A percentile compares a stretch with the other conserved stretches of the same genome.
Evolutionary conservation across 2,797 vertebrate species (phyloP).

Genomic region (Coregonus suidteri): DNA sequence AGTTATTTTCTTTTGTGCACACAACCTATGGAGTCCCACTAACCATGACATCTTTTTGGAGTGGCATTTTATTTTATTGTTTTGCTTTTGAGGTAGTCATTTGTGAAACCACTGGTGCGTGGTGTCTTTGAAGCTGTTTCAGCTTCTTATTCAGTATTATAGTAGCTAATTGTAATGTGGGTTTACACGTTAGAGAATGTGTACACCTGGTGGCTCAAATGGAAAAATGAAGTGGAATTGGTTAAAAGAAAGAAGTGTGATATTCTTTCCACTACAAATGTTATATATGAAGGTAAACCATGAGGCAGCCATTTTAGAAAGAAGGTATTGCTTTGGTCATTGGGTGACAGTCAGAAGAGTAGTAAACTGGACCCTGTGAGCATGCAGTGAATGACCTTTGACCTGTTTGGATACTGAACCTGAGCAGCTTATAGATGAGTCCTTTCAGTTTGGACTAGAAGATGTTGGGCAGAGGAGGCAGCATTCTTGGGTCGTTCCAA

Average conservation of each 20-base stretch:
- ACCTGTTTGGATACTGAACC: neutral
- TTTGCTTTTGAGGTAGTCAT: neutral
- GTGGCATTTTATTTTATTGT: neutral
- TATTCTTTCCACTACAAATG: neutral
- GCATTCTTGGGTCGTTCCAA: neutral
- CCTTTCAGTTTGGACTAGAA: neutral
- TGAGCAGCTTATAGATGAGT: neutral
- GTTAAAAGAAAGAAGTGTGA: neutral
- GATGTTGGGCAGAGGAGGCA: neutral
- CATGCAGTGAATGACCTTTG: neutral
- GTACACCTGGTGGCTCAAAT: neutral
- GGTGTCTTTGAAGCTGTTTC: neutral
- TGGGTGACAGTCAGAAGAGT: neutral
- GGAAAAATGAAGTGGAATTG: neutral
- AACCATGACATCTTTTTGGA: neutral
- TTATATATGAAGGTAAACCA: conserved; percentile 1
- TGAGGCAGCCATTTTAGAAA: neutral
- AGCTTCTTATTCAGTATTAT: neutral
- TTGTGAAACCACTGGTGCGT: neutral
- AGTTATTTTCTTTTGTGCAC: neutral
- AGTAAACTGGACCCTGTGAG: neutral
- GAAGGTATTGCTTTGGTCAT: neutral
- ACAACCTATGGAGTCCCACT: neutral
- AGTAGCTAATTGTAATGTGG: neutral
- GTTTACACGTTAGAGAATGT: too few relatives aligned